Evolutionary conservation across 2,888 invertebrate genomes (phyloP), one percentile per base, ranked within the genome.

Genomic region (Periphyllus acericola): DNA sequence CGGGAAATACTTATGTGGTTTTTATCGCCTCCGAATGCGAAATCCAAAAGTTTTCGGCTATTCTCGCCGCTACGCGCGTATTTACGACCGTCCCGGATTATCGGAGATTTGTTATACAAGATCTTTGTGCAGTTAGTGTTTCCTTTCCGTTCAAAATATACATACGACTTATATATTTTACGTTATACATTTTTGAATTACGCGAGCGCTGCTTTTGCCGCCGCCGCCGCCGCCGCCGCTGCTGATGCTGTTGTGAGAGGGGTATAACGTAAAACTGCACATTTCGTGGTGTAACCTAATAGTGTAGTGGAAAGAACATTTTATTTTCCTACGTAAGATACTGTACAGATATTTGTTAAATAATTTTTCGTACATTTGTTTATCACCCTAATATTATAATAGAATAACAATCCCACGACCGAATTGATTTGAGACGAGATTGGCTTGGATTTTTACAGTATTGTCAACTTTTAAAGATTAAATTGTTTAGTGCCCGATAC

Each of bases 1-100:
- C 72, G 55, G 80, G 3, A 79, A 80, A 72, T 79, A 71, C 71
- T 79, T 29, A 36, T 66, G 78, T 52, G 78, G 85, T 86, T 86
- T 79, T 86, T 86, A 86, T 86, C 79, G 86, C 72, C 71, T 71
- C 34, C 52, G 29, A 86, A 55, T 40, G 34, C 75, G 60, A 72
- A 21, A 86, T 80, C 71, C 55, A 29, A 79, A 79, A 36, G 46
- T 85, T 71, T 66, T 17, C 46, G 17, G n/a, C 34, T 52, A 71
- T 71, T n/a, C 3, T 14, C 9, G 17, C 75, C 36, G 72, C 55
- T 36, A 75, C 55, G 40, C 76, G 78, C 78, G 68, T 52, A 29
- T 68, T 46, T 66, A 78, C 34, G 46, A 66, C 25, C 46, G 29
- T 8, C 72, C 52, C 55, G 40, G 79, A 86, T 80, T 80, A 72